These are phyloP conservation scores for Scomber japonicus DNA, from an alignment of 2,113 vertebrate species.

Conservation along the genomic window DNA sequence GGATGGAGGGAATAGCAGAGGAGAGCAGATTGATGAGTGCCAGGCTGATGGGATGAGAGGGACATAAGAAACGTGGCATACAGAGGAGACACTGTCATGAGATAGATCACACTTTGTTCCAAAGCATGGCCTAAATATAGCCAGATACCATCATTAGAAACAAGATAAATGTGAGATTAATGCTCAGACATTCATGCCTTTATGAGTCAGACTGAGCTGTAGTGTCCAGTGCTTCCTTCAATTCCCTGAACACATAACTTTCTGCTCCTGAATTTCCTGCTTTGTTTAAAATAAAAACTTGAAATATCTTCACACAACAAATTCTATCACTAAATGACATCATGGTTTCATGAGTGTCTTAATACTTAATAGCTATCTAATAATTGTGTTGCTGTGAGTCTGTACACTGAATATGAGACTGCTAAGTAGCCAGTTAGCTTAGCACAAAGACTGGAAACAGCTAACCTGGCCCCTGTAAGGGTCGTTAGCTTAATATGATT, in stretches of 20 bases:
- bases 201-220: not conserved
- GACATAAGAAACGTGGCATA: slow-evolving; percentile 12
- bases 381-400: too few relatives aligned
- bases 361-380: too few relatives aligned
- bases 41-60: slow-evolving; percentile 27
- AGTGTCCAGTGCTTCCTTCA: not conserved
- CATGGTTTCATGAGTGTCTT: not conserved
- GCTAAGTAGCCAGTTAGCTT: too few relatives aligned
- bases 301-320: not conserved
- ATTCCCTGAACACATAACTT: not conserved
- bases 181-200: not conserved
- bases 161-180: not conserved
- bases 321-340: too few relatives aligned
- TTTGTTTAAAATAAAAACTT: not conserved
- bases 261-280: not conserved
- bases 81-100: not conserved
- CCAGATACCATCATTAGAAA: not conserved
- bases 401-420: too few relatives aligned
- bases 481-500: too few relatives aligned
- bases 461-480: not conserved
- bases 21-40: slow-evolving; percentile 10
- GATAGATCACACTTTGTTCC: slow-evolving; percentile 14
- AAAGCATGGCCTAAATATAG: slow-evolving; percentile 7
- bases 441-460: too few relatives aligned
- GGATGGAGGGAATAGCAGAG: slow-evolving; percentile 8